Percentiles rank a stretch among this genome's conserved stretches.
Evolutionary conservation across 2,113 vertebrate genomes (phyloP).

Genomic region (Perca schrenkii): DNA sequence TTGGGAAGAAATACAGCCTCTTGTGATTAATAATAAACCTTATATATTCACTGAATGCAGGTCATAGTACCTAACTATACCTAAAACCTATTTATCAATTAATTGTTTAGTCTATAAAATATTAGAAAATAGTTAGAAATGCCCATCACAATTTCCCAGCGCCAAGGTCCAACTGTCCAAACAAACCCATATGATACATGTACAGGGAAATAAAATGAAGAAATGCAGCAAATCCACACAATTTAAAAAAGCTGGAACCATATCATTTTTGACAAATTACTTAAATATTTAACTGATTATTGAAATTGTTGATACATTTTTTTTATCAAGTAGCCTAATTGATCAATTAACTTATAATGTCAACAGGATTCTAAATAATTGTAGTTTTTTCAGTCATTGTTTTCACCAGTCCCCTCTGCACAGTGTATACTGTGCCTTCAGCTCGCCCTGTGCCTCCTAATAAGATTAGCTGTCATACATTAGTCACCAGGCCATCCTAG

Average conservation of each 20-base stretch:
- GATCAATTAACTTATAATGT: not conserved
- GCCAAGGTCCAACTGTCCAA: not conserved
- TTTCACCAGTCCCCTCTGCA: not conserved
- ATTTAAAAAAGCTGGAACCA: too few species aligned
- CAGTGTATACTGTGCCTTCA: constrained; percentile 14
- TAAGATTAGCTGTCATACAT: constrained; percentile 62
- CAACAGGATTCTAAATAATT: not conserved
- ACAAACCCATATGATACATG: too few species aligned
- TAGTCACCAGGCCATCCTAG: constrained; percentile 39
- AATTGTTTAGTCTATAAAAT: too few species aligned
- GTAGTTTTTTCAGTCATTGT: not conserved
- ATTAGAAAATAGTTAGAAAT: too few species aligned
- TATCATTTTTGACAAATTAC: not conserved
- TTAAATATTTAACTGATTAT: not conserved
- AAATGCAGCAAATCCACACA: not conserved
- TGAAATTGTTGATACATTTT: not conserved
- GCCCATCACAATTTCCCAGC: too few species aligned
- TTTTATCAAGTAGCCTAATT: not conserved
- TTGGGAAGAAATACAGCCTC: not conserved
- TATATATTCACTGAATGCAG: too few species aligned
- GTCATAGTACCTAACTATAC: too few species aligned
- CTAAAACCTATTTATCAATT: too few species aligned
- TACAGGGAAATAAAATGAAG: not conserved
- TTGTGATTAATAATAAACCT: not conserved
- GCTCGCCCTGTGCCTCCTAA: constrained; percentile 49